A percentile compares a stretch with the other conserved stretches of the same genome.
Conservation (phyloP, 2,797 vertebrate genomes). For the Triplophysa yarkandensis region DNA sequence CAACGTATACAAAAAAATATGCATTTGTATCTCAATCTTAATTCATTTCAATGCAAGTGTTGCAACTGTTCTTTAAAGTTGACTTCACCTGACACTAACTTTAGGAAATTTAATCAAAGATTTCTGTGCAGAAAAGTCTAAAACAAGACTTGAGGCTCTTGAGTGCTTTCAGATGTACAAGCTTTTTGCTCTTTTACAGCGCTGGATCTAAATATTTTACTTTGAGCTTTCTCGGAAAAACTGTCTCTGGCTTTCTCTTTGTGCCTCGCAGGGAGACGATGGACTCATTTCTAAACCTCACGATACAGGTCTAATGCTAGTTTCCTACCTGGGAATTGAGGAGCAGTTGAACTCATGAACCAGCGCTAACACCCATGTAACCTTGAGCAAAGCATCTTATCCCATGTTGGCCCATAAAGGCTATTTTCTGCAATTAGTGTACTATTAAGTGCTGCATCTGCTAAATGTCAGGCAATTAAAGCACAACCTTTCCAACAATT, state of each 20-base stretch:
- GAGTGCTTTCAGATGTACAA: not conserved
- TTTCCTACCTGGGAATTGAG: not conserved
- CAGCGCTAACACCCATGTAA: not conserved
- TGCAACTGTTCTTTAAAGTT: not conserved
- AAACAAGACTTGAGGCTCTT: not conserved
- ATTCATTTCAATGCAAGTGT: not conserved
- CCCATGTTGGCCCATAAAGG: conserved; percentile 3
- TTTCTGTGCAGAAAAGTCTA: not conserved
- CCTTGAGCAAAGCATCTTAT: not conserved
- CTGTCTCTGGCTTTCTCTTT: not conserved
- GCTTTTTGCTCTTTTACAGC: not conserved
- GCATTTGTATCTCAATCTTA: not conserved
- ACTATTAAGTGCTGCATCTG: conserved; percentile 15
- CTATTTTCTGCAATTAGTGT: conserved; percentile 13
- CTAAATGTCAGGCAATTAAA: conserved; percentile 33
- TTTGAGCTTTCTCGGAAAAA: not conserved
- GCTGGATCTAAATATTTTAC: not conserved
- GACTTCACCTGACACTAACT: not conserved
- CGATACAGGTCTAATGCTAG: not conserved
- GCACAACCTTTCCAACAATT: conserved; percentile 13
- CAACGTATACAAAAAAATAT: not conserved
- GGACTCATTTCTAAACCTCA: not conserved
- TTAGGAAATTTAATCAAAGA: not conserved
- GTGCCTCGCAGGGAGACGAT: not conserved
- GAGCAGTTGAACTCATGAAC: not conserved